phyloP scores from a whole-genome alignment of 2,113 vertebrate genomes.

The Synchiropus splendidus region DNA sequence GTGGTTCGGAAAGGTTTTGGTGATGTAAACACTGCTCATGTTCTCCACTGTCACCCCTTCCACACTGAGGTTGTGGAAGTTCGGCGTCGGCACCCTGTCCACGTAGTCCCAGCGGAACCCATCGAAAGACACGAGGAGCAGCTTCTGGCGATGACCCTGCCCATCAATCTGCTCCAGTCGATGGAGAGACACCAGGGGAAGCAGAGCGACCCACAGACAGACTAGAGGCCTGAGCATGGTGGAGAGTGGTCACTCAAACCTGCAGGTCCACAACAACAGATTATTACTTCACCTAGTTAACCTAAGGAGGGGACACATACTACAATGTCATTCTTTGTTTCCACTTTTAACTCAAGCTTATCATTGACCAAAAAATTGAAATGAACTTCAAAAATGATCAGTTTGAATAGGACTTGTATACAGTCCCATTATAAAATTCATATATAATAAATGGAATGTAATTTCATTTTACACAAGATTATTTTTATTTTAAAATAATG shows the following conservation, averaged over 20 bases:
- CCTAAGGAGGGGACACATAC: no score
- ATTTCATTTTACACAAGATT: no score
- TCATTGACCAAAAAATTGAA: no score
- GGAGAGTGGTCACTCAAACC: slow-evolving; percentile 4
- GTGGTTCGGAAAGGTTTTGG: slow-evolving; percentile 85
- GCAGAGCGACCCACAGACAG: slow-evolving; percentile 26
- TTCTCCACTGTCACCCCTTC: slow-evolving; percentile 71
- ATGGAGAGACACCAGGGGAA: slow-evolving; percentile 25
- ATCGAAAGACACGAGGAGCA: slow-evolving; percentile 84
- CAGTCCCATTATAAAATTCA: no score
- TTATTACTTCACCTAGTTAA: neutral
- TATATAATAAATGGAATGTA: no score
- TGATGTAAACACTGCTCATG: slow-evolving; percentile 78
- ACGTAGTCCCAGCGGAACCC: slow-evolving; percentile 91
- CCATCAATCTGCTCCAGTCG: slow-evolving; percentile 1
- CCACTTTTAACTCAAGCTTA: no score
- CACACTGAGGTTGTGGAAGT: slow-evolving; percentile 68
- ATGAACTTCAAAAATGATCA: no score
- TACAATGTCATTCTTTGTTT: no score
- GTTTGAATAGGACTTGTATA: no score
- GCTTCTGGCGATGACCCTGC: slow-evolving; percentile 40
- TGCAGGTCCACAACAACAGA: slow-evolving; percentile 8
- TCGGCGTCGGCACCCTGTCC: slow-evolving; percentile 70
- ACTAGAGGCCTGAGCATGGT: slow-evolving; percentile 31
- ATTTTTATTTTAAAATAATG: no score